A percentile compares a stretch with the other conserved stretches of the same genome.
These are phyloP conservation scores for Pangasius krempfi DNA, from an alignment of 2,797 vertebrate species.

Conservation along the genomic window DNA sequence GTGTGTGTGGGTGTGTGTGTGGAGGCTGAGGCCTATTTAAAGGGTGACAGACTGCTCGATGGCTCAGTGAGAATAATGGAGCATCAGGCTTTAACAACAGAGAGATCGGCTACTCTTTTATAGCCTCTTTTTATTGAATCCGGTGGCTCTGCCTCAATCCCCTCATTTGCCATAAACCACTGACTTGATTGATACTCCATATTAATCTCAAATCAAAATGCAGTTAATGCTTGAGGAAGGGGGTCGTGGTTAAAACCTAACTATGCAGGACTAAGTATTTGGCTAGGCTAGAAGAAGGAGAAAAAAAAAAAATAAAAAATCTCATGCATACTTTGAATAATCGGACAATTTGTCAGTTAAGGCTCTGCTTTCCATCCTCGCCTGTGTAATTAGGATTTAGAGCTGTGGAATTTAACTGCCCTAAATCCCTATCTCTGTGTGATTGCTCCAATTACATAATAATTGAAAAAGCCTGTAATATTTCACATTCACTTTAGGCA, in stretches of 20 bases:
- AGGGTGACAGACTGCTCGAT: constrained; percentile 52
- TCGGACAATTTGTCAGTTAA: constrained; percentile 41
- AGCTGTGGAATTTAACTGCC: constrained; percentile 69
- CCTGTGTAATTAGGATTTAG: constrained; percentile 79
- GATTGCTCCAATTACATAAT: constrained; percentile 75
- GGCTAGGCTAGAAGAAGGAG: not conserved
- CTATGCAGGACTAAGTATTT: constrained; percentile 33
- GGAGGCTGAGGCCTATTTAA: constrained; percentile 49
- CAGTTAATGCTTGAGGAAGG: constrained; percentile 36
- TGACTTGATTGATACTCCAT: constrained; percentile 46
- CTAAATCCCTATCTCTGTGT: constrained; percentile 60
- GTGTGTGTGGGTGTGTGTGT: constrained; percentile 27
- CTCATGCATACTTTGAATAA: not conserved
- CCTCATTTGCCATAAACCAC: constrained; percentile 48
- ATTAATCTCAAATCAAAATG: constrained; percentile 48
- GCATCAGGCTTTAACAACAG: constrained; percentile 51
- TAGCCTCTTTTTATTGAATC: constrained; percentile 41
- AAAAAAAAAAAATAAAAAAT: not conserved
- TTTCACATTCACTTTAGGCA: constrained; percentile 30
- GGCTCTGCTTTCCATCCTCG: constrained; percentile 71
- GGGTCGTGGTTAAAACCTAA: constrained; percentile 16
- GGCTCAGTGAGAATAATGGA: constrained; percentile 53
- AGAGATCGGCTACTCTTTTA: constrained; percentile 48
- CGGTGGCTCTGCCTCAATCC: constrained; percentile 20
- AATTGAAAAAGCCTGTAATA: constrained; percentile 75